Percentiles rank a stretch among this genome's conserved stretches.
Conservation (phyloP, 2,888 invertebrate species). For the Drosophila conformis region DNA sequence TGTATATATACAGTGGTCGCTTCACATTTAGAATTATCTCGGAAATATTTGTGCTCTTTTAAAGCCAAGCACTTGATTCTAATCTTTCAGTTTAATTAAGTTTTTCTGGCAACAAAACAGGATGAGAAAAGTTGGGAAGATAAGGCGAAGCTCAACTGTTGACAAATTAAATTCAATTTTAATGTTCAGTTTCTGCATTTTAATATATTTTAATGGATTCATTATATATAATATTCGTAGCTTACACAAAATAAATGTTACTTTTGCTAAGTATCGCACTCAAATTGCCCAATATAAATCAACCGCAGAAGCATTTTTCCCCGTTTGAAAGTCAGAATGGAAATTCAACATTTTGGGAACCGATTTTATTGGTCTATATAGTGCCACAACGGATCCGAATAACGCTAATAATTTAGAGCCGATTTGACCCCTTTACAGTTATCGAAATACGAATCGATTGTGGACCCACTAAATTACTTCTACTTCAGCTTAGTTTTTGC, state of each 20-base stretch:
- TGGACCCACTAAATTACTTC: not conserved
- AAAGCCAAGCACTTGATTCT: conserved; percentile 1
- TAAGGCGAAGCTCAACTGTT: not conserved
- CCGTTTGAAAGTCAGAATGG: not conserved
- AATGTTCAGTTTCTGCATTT: not conserved
- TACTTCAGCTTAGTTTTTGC: not conserved
- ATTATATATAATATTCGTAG: not conserved
- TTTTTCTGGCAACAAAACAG: not conserved
- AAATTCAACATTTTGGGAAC: not conserved
- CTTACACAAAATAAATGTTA: not conserved
- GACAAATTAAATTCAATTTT: not conserved
- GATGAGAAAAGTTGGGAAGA: not conserved
- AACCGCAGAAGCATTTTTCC: not conserved
- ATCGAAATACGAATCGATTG: not conserved
- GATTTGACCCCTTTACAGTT: not conserved
- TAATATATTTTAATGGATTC: not conserved
- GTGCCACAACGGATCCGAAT: not conserved
- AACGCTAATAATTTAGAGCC: not conserved
- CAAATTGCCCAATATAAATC: not conserved
- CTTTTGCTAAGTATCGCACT: not conserved
- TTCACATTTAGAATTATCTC: not conserved
- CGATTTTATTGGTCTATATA: not conserved
- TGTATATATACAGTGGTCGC: not conserved
- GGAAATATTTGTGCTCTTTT: not conserved
- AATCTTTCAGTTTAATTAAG: conserved; percentile 1